Evolutionary conservation across 2,797 vertebrate genomes (phyloP).

Genomic region (Lacerta agilis): DNA sequence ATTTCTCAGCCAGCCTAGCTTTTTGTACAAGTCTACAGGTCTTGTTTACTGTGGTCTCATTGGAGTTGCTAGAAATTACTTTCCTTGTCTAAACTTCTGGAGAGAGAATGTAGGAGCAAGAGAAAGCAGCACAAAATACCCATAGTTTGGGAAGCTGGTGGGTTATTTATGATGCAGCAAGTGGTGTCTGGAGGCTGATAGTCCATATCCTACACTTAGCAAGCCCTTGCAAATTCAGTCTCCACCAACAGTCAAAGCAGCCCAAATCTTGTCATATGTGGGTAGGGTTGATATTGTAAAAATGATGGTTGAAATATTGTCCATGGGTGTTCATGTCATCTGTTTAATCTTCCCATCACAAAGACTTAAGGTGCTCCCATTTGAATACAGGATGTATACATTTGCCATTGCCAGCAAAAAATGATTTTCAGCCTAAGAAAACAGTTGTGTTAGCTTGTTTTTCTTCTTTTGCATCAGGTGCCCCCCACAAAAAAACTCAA

Average conservation of each 20-base stretch:
- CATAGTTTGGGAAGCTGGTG: not conserved
- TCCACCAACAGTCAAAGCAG: not conserved
- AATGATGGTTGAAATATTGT: not conserved
- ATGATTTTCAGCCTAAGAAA: not conserved
- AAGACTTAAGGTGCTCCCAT: not conserved
- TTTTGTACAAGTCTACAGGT: not conserved
- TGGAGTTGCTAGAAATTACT: not conserved
- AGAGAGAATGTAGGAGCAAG: not conserved
- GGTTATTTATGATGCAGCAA: not conserved
- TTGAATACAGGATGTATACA: not conserved
- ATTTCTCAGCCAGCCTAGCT: not conserved
- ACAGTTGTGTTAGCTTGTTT: not conserved
- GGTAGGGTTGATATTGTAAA: not conserved
- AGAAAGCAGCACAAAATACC: not conserved
- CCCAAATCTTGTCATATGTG: not conserved
- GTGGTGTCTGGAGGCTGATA: not conserved
- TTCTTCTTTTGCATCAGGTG: not conserved
- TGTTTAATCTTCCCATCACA: conserved; percentile 7
- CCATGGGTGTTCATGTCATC: not conserved
- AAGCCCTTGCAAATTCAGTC: not conserved
- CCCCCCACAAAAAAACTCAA: not conserved
- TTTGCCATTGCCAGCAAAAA: not conserved
- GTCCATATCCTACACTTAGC: not conserved
- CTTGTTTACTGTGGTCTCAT: not conserved
- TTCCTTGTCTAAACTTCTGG: not conserved